Conservation (phyloP, 2,888 invertebrate genomes). For the Pyrocoelia pectoralis region DNA sequence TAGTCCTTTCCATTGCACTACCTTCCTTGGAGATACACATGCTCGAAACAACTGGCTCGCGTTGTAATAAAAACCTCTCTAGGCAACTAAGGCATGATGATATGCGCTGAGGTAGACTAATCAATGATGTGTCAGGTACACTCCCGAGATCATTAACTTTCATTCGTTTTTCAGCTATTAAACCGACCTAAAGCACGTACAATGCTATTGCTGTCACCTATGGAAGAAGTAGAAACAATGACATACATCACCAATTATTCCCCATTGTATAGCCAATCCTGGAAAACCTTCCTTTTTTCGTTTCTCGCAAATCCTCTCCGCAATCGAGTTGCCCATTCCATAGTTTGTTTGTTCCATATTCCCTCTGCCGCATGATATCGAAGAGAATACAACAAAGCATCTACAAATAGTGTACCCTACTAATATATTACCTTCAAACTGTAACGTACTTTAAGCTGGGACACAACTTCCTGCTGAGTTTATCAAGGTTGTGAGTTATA, state of each 20-base stretch:
- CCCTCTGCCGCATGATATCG: slow-evolving; percentile 91
- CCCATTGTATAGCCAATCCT: slow-evolving; percentile 90
- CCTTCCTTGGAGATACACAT: slow-evolving; percentile 89
- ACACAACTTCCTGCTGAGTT: slow-evolving; percentile 67
- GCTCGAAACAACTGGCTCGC: slow-evolving; percentile 74
- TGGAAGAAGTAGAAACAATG: slow-evolving; percentile 56
- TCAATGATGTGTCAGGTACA: too few relatives aligned
- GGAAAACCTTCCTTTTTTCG: slow-evolving; percentile 75
- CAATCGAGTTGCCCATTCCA: slow-evolving; percentile 88
- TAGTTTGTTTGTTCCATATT: slow-evolving; percentile 93
- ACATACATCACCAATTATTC: slow-evolving; percentile 85
- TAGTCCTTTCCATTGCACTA: slow-evolving; percentile 58
- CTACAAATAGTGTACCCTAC: too few relatives aligned
- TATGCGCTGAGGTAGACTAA: slow-evolving; percentile 73
- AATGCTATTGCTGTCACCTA: too few relatives aligned
- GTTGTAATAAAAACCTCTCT: slow-evolving; percentile 75
- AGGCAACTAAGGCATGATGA: slow-evolving; percentile 68
- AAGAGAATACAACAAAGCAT: slow-evolving; percentile 91
- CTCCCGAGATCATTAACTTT: too few relatives aligned
- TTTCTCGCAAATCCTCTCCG: slow-evolving; percentile 87
- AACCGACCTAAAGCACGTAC: slow-evolving; percentile 64
- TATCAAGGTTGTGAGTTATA: slow-evolving; percentile 83
- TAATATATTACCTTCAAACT: neutral
- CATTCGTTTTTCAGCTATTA: slow-evolving; percentile 64
- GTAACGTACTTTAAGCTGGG: slow-evolving; percentile 57